Evolutionary conservation across 2,888 invertebrate genomes (phyloP).

Genomic region (Diplolepis rosae): DNA sequence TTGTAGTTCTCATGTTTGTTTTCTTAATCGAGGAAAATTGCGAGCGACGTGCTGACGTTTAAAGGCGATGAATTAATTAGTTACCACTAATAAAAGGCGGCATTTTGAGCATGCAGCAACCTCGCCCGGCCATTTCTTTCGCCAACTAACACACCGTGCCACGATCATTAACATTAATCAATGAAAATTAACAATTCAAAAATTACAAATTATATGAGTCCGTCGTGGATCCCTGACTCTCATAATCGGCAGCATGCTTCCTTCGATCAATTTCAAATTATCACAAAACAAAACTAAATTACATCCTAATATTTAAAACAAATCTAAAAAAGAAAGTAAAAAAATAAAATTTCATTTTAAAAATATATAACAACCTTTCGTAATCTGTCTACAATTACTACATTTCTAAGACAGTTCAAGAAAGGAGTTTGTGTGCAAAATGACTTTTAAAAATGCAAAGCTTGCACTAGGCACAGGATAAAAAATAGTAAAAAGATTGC

Average conservation of each 20-base stretch:
- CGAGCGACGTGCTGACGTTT: constrained; percentile 57
- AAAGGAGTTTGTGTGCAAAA: constrained; percentile 15
- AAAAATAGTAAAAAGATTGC: constrained; percentile 28
- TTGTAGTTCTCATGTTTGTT: constrained; percentile 25
- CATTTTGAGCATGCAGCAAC: constrained; percentile 72
- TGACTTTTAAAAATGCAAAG: constrained; percentile 35
- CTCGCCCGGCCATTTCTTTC: constrained; percentile 68
- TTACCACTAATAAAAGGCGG: constrained; percentile 71
- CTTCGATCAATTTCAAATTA: constrained; percentile 17
- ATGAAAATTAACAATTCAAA: constrained; percentile 66
- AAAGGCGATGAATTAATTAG: constrained; percentile 67
- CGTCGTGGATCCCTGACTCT: constrained; percentile 41
- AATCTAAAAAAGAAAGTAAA: constrained; percentile 30
- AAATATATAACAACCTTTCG: too few species aligned
- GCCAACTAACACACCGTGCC: constrained; percentile 73
- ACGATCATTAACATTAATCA: constrained; percentile 71
- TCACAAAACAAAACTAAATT: constrained; percentile 1
- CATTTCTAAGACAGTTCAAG: constrained; percentile 27
- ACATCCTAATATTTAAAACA: not conserved
- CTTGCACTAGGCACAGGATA: constrained; percentile 30
- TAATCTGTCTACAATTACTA: constrained; percentile 24
- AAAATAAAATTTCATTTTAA: too few species aligned
- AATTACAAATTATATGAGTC: constrained; percentile 50
- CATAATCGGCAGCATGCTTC: constrained; percentile 11
- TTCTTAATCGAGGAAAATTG: constrained; percentile 49